Evolutionary conservation across 1,140 invertebrate species (phyloP).

Genomic region (Lineus longissimus): DNA sequence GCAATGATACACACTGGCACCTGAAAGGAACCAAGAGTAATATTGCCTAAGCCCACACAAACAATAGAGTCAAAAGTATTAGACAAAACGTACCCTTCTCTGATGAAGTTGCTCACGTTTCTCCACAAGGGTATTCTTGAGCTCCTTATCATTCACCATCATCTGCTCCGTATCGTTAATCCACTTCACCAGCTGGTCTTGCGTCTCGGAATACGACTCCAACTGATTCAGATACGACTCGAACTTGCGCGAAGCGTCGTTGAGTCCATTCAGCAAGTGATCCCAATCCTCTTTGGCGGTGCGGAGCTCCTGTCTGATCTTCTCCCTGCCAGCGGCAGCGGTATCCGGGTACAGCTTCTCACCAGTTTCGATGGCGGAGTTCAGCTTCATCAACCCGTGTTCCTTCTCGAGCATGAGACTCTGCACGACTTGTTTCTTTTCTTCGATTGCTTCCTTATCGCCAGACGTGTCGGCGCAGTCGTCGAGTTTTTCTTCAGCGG

Average conservation of each 20-base stretch:
- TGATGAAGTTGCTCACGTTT: slow-evolving; percentile 81
- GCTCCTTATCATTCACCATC: slow-evolving; percentile 64
- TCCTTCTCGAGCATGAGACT: slow-evolving; percentile 77
- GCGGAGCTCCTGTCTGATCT: slow-evolving; percentile 75
- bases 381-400: slow-evolving; percentile 74
- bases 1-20: too few species aligned
- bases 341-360: slow-evolving; percentile 88
- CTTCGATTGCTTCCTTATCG: slow-evolving; percentile 45
- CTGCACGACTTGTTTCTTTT: slow-evolving; percentile 54
- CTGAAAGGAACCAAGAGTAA: too few species aligned
- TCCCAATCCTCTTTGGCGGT: slow-evolving; percentile 74
- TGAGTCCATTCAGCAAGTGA: slow-evolving; percentile 71
- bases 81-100: slow-evolving; percentile 63
- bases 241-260: slow-evolving; percentile 57
- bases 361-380: slow-evolving; percentile 67
- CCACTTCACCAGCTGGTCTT: slow-evolving; percentile 74
- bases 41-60: too few species aligned
- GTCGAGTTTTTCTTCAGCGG: slow-evolving; percentile 70
- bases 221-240: slow-evolving; percentile 50
- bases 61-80: too few species aligned
- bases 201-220: slow-evolving; percentile 69
- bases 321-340: slow-evolving; percentile 81
- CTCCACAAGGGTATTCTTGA: slow-evolving; percentile 75
- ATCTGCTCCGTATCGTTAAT: slow-evolving; percentile 80
- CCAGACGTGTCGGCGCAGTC: slow-evolving; percentile 40